These are phyloP conservation scores for Rotaria macrura DNA, from an alignment of 2,888 invertebrate species.

Conservation along the genomic window DNA sequence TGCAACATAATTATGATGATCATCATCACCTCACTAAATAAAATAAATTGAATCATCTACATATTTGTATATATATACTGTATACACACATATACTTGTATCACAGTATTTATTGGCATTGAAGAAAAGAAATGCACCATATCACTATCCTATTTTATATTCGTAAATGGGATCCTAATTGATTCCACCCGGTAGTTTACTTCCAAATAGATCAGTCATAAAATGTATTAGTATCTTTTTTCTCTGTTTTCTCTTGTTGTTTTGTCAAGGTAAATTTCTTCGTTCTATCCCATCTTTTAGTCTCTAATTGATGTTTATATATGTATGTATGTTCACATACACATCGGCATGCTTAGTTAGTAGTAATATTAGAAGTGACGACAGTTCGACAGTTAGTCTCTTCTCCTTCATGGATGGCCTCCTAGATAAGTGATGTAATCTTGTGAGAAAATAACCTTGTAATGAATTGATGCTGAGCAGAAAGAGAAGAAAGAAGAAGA, in stretches of 20 bases:
- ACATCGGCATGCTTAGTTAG: background rate
- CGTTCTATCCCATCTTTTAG: background rate
- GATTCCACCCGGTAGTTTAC: background rate
- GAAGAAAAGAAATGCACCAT: background rate
- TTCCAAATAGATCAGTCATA: background rate
- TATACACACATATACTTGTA: too few species aligned
- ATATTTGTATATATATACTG: background rate
- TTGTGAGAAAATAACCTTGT: background rate
- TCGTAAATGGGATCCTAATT: background rate
- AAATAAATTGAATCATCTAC: background rate
- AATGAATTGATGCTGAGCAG: background rate
- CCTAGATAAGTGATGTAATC: background rate
- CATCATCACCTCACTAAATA: background rate
- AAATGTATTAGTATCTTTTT: background rate
- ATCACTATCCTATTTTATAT: background rate
- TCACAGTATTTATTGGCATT: background rate
- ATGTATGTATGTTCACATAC: too few species aligned
- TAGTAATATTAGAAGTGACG: background rate
- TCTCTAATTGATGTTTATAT: slow-evolving; percentile 36
- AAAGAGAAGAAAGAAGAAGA: background rate
- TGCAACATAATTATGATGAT: background rate
- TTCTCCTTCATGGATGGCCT: background rate
- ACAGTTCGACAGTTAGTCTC: background rate
- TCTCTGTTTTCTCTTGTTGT: background rate
- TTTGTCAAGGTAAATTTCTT: background rate